Evolutionary conservation across 2,113 vertebrate genomes (phyloP), one percentile per base, ranked within the genome.

Genomic region (Lota lota): DNA sequence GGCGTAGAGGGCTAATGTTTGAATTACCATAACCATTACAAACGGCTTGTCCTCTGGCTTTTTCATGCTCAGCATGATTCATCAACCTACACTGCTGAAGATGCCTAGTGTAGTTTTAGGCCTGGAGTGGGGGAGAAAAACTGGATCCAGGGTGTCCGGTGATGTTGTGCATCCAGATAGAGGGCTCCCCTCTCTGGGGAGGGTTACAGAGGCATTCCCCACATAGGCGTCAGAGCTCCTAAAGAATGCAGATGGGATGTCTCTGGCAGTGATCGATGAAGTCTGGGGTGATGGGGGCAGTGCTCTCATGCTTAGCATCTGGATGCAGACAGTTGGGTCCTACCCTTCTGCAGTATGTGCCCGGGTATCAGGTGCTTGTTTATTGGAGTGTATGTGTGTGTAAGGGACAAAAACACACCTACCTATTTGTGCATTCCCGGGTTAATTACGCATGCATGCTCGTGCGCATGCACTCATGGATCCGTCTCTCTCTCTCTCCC

Each of bases 181-280:
- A 16, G 20, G 36, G n/a, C n/a, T 22, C 22, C 40, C 28, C 53
- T 28, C 47, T 3, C 56, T 40, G 57, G 70, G 62, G 67, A 68
- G 68, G 84, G 81, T 53, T 66, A 69, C 75, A 10, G 72, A 75
- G 79, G 73, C 72, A 77, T 67, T 69, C 68, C 75, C 71, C 73
- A 64, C 64, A 61, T 77, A 50, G 84, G 87, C 75, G 79, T 85
- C 84, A 70, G 80, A 79, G 77, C 79, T 87, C 84, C 88, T 87
- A 69, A 84, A 91, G 89, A 92, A 91, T 93, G 91, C 85, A 70
- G 77, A 79, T 85, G 89, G 80, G 79, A 87, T 80, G 84, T 85
- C 80, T 77, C 74, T 68, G 82, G 81, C 85, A 87, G 75, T 88
- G 88, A 90, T 91, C 82, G 88, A 92, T 90, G 86, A 66, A 67